These are phyloP conservation scores for Macroramphosus scolopax DNA, from an alignment of 2,797 vertebrate genomes.

Conservation along the genomic window DNA sequence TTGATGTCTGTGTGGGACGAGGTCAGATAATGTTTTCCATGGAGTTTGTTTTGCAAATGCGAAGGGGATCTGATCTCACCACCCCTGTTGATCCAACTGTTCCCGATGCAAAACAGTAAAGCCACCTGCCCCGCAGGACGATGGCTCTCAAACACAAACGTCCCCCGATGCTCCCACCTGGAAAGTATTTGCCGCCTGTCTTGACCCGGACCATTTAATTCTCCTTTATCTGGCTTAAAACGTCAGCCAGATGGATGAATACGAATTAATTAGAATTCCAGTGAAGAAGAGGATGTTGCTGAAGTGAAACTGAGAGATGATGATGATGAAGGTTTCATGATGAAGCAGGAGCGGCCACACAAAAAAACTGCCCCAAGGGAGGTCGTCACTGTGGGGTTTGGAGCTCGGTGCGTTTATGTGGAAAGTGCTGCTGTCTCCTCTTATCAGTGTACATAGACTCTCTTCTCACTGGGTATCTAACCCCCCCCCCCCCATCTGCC, in stretches of 20 bases:
- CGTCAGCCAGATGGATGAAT: not conserved
- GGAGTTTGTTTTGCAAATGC: conserved; percentile 60
- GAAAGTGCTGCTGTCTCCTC: conserved; percentile 64
- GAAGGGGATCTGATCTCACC: conserved; percentile 4
- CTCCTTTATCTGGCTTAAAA: too few relatives aligned
- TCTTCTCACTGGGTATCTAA: conserved; percentile 25
- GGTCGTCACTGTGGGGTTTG: conserved; percentile 46
- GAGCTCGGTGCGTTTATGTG: conserved; percentile 61
- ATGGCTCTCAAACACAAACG: not conserved
- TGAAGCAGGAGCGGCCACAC: conserved; percentile 19
- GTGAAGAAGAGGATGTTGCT: conserved; percentile 12
- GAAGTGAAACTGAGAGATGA: conserved; percentile 27
- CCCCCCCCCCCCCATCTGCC: conserved; percentile 2
- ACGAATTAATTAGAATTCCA: conserved; percentile 3
- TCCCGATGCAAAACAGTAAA: conserved; percentile 23
- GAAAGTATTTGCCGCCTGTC: too few relatives aligned
- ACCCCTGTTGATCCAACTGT: conserved; percentile 25
- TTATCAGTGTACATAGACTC: conserved; percentile 44
- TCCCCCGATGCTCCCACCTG: too few relatives aligned
- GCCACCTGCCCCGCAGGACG: conserved; percentile 2
- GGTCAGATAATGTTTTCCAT: conserved; percentile 49
- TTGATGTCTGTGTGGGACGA: conserved; percentile 7
- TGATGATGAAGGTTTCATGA: conserved; percentile 32
- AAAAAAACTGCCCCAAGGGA: conserved; percentile 48
- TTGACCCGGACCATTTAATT: too few relatives aligned